These are phyloP conservation scores for Edolisoma coerulescens DNA, from an alignment of 2,113 vertebrate genomes.

Conservation along the genomic window DNA sequence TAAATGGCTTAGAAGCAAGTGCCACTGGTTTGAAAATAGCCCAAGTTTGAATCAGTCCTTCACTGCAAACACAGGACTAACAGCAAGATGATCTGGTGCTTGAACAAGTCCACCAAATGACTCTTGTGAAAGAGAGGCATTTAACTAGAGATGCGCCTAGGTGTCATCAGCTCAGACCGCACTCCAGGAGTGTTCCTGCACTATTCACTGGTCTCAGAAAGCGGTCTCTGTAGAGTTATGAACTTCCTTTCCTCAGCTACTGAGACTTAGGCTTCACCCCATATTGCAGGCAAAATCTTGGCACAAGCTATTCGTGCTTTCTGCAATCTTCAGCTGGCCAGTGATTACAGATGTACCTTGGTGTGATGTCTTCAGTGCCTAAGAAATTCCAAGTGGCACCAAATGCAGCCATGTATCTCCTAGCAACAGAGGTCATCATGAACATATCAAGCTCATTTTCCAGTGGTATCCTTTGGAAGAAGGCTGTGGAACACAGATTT, in stretches of 20 bases:
- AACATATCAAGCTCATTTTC: not conserved
- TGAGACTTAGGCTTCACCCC: not conserved
- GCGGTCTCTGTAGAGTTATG: not conserved
- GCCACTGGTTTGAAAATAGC: not conserved
- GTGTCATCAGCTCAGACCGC: not conserved
- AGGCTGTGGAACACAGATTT: not conserved
- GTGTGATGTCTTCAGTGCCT: not conserved
- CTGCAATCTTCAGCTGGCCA: not conserved
- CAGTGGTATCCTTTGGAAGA: not conserved
- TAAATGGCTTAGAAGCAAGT: not conserved
- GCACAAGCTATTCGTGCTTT: not conserved
- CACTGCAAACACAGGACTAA: not conserved
- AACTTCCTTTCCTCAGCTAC: not conserved
- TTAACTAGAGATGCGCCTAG: not conserved
- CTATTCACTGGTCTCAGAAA: not conserved
- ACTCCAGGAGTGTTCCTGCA: not conserved
- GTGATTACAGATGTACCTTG: not conserved
- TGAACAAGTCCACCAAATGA: not conserved
- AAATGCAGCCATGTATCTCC: not conserved
- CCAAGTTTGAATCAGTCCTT: not conserved
- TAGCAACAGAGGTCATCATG: not conserved
- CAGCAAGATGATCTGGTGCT: not conserved
- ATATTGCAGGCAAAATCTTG: not conserved
- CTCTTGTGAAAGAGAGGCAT: not conserved
- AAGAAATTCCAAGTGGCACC: not conserved